Percentiles rank a stretch among this genome's conserved stretches.
phyloP scores from a whole-genome alignment of 2,797 vertebrate genomes.

The Darevskia nairensis region DNA sequence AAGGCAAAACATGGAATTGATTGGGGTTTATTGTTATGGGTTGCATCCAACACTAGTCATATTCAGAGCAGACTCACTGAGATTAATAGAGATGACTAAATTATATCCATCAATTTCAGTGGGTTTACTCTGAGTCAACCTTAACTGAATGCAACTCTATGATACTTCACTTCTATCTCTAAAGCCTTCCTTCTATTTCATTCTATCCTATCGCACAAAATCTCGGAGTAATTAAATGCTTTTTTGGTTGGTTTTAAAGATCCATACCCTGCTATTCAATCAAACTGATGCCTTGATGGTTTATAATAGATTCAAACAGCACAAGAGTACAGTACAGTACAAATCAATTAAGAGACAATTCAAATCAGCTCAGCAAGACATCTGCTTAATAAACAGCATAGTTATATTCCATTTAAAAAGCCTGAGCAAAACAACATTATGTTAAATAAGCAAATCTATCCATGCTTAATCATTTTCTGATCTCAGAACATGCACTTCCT shows the following conservation, averaged over 20 bases:
- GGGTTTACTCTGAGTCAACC: too few species aligned
- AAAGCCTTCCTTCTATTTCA: too few species aligned
- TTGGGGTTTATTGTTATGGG: too few species aligned
- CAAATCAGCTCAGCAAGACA: background rate
- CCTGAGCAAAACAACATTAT: background rate
- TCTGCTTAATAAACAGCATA: background rate
- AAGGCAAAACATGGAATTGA: too few species aligned
- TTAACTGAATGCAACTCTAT: too few species aligned
- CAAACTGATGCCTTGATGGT: background rate
- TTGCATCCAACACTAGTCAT: too few species aligned
- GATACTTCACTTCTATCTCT: too few species aligned
- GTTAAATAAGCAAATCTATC: background rate
- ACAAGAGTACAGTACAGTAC: background rate
- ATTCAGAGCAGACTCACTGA: too few species aligned
- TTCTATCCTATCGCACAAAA: too few species aligned
- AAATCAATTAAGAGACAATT: background rate
- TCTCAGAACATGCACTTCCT: background rate
- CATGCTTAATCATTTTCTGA: background rate
- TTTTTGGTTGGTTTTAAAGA: background rate
- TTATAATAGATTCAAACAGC: background rate
- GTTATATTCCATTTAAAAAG: background rate
- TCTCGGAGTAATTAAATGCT: background rate
- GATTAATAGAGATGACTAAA: too few species aligned
- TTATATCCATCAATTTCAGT: too few species aligned
- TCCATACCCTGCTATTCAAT: too few species aligned